phyloP scores from a whole-genome alignment of 2,888 invertebrate genomes.

The Aphodius granarius region DNA sequence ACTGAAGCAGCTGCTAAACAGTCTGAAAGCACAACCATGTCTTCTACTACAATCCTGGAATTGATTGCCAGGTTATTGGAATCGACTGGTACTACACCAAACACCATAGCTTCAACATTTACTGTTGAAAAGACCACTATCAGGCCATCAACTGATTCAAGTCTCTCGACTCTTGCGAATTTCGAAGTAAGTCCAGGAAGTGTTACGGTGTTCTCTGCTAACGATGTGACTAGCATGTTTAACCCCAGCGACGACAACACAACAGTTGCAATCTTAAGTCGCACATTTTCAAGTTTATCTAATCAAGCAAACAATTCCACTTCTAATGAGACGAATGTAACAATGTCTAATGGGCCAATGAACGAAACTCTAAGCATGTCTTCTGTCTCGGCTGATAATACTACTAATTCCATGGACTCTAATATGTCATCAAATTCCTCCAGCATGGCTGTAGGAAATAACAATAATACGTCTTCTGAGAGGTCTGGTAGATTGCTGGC shows the following conservation, averaged over 20 bases:
- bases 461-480: slow-evolving; percentile 17
- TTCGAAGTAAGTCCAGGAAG: slow-evolving; percentile 52
- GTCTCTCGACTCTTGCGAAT: slow-evolving; percentile 40
- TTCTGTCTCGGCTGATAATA: neutral
- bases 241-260: slow-evolving; percentile 59
- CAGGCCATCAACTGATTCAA: slow-evolving; percentile 47
- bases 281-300: slow-evolving; percentile 49
- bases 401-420: slow-evolving; percentile 5
- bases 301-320: slow-evolving; percentile 20
- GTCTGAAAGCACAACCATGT: slow-evolving; percentile 16
- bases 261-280: slow-evolving; percentile 58
- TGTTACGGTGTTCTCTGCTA: slow-evolving; percentile 50
- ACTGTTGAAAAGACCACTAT: slow-evolving; percentile 53
- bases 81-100: slow-evolving; percentile 44
- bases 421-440: slow-evolving; percentile 1
- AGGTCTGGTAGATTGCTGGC: slow-evolving; percentile 43
- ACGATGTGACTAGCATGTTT: slow-evolving; percentile 46
- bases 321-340: slow-evolving; percentile 13
- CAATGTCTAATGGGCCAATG: slow-evolving; percentile 16
- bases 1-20: neutral
- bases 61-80: slow-evolving; percentile 22
- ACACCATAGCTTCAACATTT: slow-evolving; percentile 51
- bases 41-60: slow-evolving; percentile 14
- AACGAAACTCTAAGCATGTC: neutral
- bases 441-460: neutral